phyloP scores from a whole-genome alignment of 2,113 vertebrate genomes.

The Cromileptes altivelis region DNA sequence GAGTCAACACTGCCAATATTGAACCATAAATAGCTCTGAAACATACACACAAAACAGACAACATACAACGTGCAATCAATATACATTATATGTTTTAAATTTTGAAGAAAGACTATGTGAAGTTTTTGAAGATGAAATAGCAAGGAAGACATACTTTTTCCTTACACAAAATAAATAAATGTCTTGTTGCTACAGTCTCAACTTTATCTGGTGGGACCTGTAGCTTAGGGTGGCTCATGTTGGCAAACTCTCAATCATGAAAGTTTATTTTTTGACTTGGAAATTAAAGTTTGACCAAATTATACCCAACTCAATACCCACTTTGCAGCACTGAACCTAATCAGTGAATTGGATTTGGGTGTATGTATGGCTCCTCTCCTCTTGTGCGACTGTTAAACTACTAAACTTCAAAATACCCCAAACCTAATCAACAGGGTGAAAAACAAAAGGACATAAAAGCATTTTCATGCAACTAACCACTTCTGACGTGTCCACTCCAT shows the following conservation, averaged over 20 bases:
- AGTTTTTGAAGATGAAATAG: not conserved
- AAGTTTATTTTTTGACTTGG: not conserved
- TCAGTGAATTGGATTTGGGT: not conserved
- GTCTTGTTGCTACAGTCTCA: not conserved
- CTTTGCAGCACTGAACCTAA: not conserved
- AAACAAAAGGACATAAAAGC: not conserved
- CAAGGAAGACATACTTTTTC: not conserved
- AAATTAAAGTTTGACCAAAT: not conserved
- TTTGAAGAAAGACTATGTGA: not conserved
- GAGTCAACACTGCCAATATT: slow-evolving; percentile 98
- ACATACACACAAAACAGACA: slow-evolving; percentile 32
- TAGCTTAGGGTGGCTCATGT: not conserved
- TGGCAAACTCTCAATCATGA: not conserved
- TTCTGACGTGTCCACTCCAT: slow-evolving; percentile 75
- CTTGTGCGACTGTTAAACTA: not conserved
- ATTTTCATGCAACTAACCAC: slow-evolving; percentile 71
- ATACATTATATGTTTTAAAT: not conserved
- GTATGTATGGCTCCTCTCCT: not conserved
- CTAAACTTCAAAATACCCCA: not conserved
- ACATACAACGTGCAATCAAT: not conserved
- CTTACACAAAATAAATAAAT: not conserved
- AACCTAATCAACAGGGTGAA: not conserved
- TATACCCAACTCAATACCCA: not conserved
- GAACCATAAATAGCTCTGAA: slow-evolving; percentile 94
- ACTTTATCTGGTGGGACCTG: too few relatives aligned